Evolutionary conservation across 2,888 invertebrate genomes (phyloP), one percentile per base, ranked within the genome.

Genomic region (Hypercompe scribonia): DNA sequence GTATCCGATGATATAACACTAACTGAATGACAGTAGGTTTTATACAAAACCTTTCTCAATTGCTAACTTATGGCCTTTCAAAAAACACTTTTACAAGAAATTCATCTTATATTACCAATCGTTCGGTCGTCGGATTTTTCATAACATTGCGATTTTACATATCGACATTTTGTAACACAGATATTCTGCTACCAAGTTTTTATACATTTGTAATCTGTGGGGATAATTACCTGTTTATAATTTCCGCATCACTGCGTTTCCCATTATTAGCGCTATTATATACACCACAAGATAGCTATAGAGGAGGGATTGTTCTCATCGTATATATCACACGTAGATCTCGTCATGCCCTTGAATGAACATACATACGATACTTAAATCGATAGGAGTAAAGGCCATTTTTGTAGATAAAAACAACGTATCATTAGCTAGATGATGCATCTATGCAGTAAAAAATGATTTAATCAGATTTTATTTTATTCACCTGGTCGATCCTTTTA

Each of bases 211-310:
- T 50, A 33, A 46, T 28, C 71, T 76, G 71, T 11, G 73, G 54
- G 34, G 69, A 77, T 80, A 77, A 85, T 85, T 83, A 85, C 66
- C 75, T 78, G 73, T 83, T 83, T 75, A 80, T 83, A 75, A 85
- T 78, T 83, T 77, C 78, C 81, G 84, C 84, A 78, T 80, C 84
- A 81, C 72, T 61, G 82, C 72, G 78, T 75, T 81, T 81, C 84
- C 82, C 84, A 84, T 84, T 76, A 84, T 84, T 85, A 83, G 72
- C 71, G 70, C 72, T 50, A 77, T 77, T 84, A 81, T 71, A 68
- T 58, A 74, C 73, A 66, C 42, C 71, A 74, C 65, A 68, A 66
- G 34, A 31, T 31, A 61, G 31, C 58, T 31, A 61, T 31, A 1
- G 15, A 58, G 65, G 33, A 24, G 66, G 72, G 65, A 46, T 73